Conservation (phyloP, 2,797 vertebrate species). For the Arnoldichthys spilopterus region DNA sequence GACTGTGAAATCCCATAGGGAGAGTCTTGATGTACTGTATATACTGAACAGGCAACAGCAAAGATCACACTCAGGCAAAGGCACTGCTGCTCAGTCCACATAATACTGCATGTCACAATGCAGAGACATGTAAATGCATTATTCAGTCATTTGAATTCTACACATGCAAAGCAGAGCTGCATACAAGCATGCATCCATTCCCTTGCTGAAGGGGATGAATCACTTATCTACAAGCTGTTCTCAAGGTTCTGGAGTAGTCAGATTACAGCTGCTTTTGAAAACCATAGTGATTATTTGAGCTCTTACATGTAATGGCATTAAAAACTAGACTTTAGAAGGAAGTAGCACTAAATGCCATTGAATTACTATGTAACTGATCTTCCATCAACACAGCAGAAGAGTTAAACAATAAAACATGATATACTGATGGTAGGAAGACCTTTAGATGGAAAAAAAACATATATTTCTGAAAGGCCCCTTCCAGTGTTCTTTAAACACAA, state of each 20-base stretch:
- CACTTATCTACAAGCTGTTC: background rate
- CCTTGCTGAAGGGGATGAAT: background rate
- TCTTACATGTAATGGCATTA: background rate
- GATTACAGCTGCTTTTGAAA: background rate
- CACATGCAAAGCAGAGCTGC: background rate
- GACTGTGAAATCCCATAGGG: constrained; percentile 1
- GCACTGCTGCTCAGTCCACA: constrained; percentile 36
- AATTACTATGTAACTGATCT: background rate
- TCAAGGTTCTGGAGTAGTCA: background rate
- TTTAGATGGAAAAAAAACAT: background rate
- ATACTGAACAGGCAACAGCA: constrained; percentile 46
- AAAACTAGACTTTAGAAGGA: background rate
- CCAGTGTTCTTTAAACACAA: background rate
- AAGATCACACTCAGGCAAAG: constrained; percentile 45
- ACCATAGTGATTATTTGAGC: background rate
- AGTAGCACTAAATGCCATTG: too few relatives aligned
- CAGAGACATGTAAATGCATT: constrained; percentile 46
- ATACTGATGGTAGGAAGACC: background rate
- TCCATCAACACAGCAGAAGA: background rate
- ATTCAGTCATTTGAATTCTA: constrained; percentile 50
- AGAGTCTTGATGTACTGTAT: constrained; percentile 24
- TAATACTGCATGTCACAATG: background rate
- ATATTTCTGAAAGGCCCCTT: too few relatives aligned
- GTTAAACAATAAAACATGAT: background rate
- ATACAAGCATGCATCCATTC: constrained; percentile 10